A percentile compares a stretch with the other conserved stretches of the same genome.
phyloP scores from a whole-genome alignment of 2,113 vertebrate species.

The Ochotona princeps region DNA sequence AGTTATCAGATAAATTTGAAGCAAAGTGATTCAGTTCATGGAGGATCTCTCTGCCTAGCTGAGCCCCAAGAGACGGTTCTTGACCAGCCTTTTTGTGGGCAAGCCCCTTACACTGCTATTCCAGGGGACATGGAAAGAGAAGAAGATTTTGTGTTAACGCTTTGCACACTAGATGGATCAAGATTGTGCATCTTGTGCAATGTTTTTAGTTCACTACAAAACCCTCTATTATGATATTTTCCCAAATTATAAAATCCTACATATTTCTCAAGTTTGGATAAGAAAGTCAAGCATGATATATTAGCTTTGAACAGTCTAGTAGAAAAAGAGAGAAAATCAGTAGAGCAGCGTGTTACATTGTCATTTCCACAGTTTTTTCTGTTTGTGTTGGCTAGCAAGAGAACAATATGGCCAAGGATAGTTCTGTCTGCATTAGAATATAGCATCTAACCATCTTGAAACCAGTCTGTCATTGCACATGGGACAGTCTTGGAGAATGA shows the following conservation, averaged over 20 bases:
- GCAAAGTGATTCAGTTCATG: neutral
- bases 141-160: conserved; percentile 31
- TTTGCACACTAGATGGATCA: too few relatives aligned
- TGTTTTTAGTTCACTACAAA: conserved; percentile 63
- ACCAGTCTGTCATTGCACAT: neutral
- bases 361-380: conserved; percentile 11
- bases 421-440: conserved; percentile 39
- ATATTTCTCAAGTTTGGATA: conserved; percentile 63
- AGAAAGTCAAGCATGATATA: conserved; percentile 48
- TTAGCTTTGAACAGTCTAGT: conserved; percentile 39
- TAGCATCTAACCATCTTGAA: neutral
- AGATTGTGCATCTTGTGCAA: neutral
- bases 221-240: conserved; percentile 53
- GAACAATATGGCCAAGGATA: conserved; percentile 2
- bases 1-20: neutral
- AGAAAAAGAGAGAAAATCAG: conserved; percentile 14
- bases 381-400: conserved; percentile 61
- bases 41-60: neutral
- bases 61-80: neutral
- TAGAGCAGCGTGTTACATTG: neutral
- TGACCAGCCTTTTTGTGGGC: neutral
- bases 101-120: neutral
- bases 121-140: neutral
- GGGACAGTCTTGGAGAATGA: conserved; percentile 16
- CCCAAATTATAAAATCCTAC: conserved; percentile 34